Percentiles rank a stretch among this genome's conserved stretches.
Evolutionary conservation across 23 tunicate genomes (phyloP).

Genomic region (Phallusia fumigata): DNA sequence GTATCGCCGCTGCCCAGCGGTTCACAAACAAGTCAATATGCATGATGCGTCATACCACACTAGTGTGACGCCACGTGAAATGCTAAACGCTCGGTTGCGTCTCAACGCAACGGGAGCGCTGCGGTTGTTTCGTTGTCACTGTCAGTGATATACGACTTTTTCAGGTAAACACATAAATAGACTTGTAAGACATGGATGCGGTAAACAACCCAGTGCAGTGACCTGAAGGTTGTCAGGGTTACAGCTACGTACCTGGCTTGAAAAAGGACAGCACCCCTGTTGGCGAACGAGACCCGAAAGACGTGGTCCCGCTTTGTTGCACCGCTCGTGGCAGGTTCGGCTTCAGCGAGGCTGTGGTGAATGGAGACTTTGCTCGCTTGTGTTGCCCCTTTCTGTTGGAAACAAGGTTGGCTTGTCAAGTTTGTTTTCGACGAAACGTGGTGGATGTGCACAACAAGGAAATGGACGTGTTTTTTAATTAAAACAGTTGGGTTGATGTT

Average conservation of each 20-base stretch:
- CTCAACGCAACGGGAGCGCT: background rate
- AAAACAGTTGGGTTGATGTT: too few relatives aligned
- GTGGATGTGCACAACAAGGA: too few relatives aligned
- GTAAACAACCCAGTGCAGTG: background rate
- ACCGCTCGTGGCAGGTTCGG: slow-evolving; percentile 6
- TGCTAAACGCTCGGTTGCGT: background rate
- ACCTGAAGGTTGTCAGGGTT: background rate
- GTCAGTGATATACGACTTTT: too few relatives aligned
- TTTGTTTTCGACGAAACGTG: too few relatives aligned
- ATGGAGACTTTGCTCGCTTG: slow-evolving; percentile 52
- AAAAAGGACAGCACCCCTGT: slow-evolving; percentile 48
- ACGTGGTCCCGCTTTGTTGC: slow-evolving; percentile 60
- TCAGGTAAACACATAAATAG: too few relatives aligned
- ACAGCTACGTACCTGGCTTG: slow-evolving; percentile 51
- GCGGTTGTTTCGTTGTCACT: too few relatives aligned
- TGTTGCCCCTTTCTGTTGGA: slow-evolving; percentile 56
- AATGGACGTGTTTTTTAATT: too few relatives aligned
- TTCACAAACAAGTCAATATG: too few relatives aligned
- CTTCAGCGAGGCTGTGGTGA: slow-evolving; percentile 66
- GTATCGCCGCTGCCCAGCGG: too few relatives aligned
- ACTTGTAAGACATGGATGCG: too few relatives aligned
- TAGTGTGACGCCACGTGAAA: background rate
- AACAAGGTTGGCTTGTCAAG: background rate
- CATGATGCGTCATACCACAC: too few relatives aligned
- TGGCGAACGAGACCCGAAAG: slow-evolving; percentile 50